phyloP scores from a whole-genome alignment of 2,113 vertebrate genomes.

The Phodopus roborovskii region DNA sequence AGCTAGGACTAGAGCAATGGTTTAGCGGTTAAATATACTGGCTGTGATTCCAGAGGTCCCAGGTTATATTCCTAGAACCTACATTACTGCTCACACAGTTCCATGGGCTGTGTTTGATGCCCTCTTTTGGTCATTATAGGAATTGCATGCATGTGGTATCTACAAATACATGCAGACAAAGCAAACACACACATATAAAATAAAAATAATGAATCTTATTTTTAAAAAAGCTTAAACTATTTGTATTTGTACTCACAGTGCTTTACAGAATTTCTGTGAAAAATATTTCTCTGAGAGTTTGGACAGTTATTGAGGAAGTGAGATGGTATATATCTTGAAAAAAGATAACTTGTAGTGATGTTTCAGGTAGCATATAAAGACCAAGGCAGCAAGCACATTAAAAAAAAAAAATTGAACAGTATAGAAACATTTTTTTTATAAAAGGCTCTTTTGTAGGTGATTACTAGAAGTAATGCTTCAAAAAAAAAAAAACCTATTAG shows the following conservation, averaged over 20 bases:
- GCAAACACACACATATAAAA: background rate
- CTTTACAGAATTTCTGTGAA: background rate
- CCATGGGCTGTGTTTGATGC: background rate
- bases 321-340: background rate
- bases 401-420: background rate
- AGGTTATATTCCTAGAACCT: background rate
- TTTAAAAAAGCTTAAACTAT: background rate
- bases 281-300: background rate
- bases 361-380: background rate
- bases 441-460: background rate
- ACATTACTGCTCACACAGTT: background rate
- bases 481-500: background rate
- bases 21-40: background rate
- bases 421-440: background rate
- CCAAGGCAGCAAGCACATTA: background rate
- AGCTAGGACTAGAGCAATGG: background rate
- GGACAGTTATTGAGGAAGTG: background rate
- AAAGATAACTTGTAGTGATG: accelerated
- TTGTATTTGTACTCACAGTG: background rate
- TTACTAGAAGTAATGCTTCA: background rate
- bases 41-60: background rate
- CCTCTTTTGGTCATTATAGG: background rate
- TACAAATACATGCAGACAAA: background rate
- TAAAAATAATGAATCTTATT: background rate
- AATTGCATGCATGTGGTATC: background rate